Evolutionary conservation across 2,113 vertebrate genomes (phyloP), one percentile per base, ranked within the genome.

Genomic region (Pelmatolapia mariae): DNA sequence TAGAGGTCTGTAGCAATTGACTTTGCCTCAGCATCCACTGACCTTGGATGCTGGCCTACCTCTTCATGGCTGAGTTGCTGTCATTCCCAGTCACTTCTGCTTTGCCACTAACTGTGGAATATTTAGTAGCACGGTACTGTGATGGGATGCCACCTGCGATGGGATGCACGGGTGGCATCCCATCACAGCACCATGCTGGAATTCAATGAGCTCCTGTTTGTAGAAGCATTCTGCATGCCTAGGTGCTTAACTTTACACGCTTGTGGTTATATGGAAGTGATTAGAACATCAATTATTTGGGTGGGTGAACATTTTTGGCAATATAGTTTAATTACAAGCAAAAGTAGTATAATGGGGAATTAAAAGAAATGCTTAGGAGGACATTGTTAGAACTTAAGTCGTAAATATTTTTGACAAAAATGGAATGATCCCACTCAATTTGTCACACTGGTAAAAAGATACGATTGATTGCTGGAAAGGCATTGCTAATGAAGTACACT

Each of bases 141-240:
- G 18, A 52, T 18, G 47, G 0, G 1, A 18, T 50, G 16, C 47
- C 47, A 50, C 47, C 47, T 50, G 47, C 1, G 56, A 59, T 31
- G 57, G 26, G 57, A 61, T 61, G 18, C 10, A 63, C 10, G 12
- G 16, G 59, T 63, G 31, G 31, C 31, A 63, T 63, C 6, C 3
- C 59, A 63, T 63, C 3, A 36, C 1, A 63, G 18, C 6, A 12
- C 18, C 59, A 63, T 1, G 59, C 59, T 36, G 31, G 0, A 63
- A 63, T 63, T 63, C 31, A 63, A n/a, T 63, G 6, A 63, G 19
- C 31, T 63, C 31, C 59, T 36, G 59, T 33, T 63, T 63, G 59
- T 33, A 63, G 31, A 36, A 63, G 59, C 59, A 7, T 61, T 61
- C 5, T 63, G 0, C 29, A 11, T 63, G 10, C 29, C 29, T 63